Conservation (phyloP, 2,797 vertebrate species). For the Epinephelus awoara region DNA sequence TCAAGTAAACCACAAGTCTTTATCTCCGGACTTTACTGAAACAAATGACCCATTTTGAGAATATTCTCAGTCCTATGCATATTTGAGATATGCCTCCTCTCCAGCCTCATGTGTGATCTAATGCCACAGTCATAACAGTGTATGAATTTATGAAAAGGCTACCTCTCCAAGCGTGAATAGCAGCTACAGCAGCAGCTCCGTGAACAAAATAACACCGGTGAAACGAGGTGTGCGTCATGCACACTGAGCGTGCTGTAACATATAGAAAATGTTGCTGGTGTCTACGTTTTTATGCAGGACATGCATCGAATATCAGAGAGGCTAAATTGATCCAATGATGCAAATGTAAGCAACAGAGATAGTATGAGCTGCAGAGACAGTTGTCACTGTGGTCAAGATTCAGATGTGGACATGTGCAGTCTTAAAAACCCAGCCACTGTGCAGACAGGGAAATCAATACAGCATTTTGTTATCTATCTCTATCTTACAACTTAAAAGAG, state of each 20-base stretch:
- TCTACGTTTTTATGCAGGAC: conserved; percentile 28
- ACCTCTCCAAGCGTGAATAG: conserved; percentile 19
- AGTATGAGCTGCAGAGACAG: conserved; percentile 48
- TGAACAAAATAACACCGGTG: neutral
- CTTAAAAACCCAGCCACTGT: conserved; percentile 72
- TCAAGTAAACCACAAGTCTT: neutral
- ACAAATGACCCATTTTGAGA: neutral
- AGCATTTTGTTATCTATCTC: conserved; percentile 89
- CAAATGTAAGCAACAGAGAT: conserved; percentile 58
- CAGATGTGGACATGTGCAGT: conserved; percentile 75
- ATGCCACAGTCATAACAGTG: conserved; percentile 26
- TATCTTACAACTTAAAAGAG: conserved; percentile 90
- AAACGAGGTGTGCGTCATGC: neutral
- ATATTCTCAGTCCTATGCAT: neutral
- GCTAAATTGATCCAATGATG: conserved; percentile 55
- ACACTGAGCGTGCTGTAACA: conserved; percentile 12
- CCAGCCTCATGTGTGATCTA: conserved; percentile 13
- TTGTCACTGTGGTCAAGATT: conserved; percentile 76
- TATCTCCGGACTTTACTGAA: neutral
- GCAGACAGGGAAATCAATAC: conserved; percentile 87
- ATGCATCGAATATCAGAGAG: conserved; percentile 8
- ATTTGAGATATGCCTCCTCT: conserved; percentile 25
- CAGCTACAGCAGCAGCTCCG: neutral
- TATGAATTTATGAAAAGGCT: conserved; percentile 28
- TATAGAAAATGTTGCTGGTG: conserved; percentile 12